Evolutionary conservation across 2,797 vertebrate genomes (phyloP), one percentile per base, ranked within the genome.

Genomic region (Microctenopoma stevenorrisi): DNA sequence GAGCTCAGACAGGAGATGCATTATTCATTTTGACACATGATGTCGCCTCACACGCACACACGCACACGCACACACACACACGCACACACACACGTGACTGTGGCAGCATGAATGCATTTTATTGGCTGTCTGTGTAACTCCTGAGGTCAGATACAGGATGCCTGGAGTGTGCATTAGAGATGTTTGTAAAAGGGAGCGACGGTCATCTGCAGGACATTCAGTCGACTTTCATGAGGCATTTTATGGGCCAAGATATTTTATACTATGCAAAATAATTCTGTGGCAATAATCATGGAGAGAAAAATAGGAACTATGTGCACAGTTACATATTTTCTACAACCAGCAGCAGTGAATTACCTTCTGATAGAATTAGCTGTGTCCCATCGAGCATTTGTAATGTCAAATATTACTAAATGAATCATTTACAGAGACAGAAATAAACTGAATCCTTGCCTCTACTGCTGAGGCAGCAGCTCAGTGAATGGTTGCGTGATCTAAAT

Each of bases 1-100:
- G 37, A n/a, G 60, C 57, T 49, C 49, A 64, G 52, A 68, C 76
- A 59, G 62, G 37, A 5, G 25, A 26, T 37, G 75, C 43, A 79
- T 80, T 74, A 76, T 82, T 80, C 10, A 78, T 65, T 66, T 63
- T 55, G 54, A 74, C 51, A 47, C 18, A 40, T 60, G 52, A 69
- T 53, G 12, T 44, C 0, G 2, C 26, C 60, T 67, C 59, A 18
- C 18, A 18, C 18, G 18, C 18, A 18, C 18, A 18, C 18, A 18
- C 18, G 18, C 18, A 59, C 12, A 60, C 25, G 52, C 44, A 44
- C 37, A 55, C 51, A 54, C 37, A 65, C 12, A 16, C 48, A 48
- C 53, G 54, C 50, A 38, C 55, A 25, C 38, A 50, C 4, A 54
- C 9, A 9, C 15, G 12, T 58, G 54, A 65, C 49, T 37, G 55